Percentiles rank a stretch among this genome's conserved stretches.
These are phyloP conservation scores for Cydia splendana DNA, from an alignment of 1,140 invertebrate genomes.

Conservation along the genomic window DNA sequence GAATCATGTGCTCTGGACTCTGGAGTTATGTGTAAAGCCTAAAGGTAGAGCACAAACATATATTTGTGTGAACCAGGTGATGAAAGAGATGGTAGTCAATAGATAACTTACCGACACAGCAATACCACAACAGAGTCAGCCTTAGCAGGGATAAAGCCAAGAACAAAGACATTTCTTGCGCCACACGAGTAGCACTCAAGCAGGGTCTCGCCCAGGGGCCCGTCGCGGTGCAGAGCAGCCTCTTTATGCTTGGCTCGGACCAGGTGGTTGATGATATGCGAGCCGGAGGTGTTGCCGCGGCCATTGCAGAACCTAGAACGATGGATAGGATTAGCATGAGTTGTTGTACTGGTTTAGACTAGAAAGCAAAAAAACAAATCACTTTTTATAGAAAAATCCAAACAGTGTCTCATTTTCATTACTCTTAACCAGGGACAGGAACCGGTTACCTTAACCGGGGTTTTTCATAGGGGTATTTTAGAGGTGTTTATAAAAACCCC, in stretches of 20 bases:
- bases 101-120: slow-evolving; percentile 87
- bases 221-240: slow-evolving; percentile 98
- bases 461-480: too few relatives aligned
- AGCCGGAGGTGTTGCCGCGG: slow-evolving; percentile 97
- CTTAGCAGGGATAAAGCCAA: slow-evolving; percentile 99
- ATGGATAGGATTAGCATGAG: background rate
- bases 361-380: too few relatives aligned
- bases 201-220: slow-evolving; percentile 97
- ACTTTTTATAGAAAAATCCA: too few relatives aligned
- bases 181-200: slow-evolving; percentile 99
- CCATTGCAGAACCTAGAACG: slow-evolving; percentile 95
- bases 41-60: too few relatives aligned
- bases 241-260: slow-evolving; percentile 99
- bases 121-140: slow-evolving; percentile 99
- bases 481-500: too few relatives aligned
- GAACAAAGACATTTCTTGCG: slow-evolving; percentile 97
- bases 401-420: too few relatives aligned
- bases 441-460: too few relatives aligned
- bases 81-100: background rate
- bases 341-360: too few relatives aligned
- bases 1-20: too few relatives aligned
- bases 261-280: slow-evolving; percentile 99
- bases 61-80: background rate
- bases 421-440: too few relatives aligned
- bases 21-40: too few relatives aligned